Base-by-base conservation (phyloP, 1,140 invertebrate genomes). In the Aricia agestis region DNA sequence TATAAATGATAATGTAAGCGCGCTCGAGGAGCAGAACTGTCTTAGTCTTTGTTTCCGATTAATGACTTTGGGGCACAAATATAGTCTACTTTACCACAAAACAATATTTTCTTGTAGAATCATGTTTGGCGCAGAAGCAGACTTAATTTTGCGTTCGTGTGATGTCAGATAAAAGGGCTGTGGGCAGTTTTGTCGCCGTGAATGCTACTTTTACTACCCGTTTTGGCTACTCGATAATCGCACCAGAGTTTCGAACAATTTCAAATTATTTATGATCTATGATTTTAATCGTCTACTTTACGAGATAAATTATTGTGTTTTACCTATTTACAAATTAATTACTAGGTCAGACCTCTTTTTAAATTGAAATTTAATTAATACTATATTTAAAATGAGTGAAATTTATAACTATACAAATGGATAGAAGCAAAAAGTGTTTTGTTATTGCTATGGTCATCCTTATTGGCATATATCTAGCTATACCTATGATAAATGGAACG, bases 301-400 rank as follows among this genome's bases (percentile, higher is more conserved):
- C 85, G 80, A 85, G 88, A 69, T 52, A 89, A 88, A 88, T 86
- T 86, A 86, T 87, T 87, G 86, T 86, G 80, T 86, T 78, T 83
- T 73, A 76, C 45, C 73, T 87, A 87, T 89, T 76, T 89, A 90
- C 83, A 89, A 78, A 72, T 81, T 81, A 81, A 41, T 45, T 19
- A 41, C 68, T 69, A 69, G 36, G 32, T 69, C 68, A 69, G 68
- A 69, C 68, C 68, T 61, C 13, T 41, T 61, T 69, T 63, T 63
- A 63, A 63, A 63, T 63, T 63, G 59, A 63, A 69, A 69, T 69
- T 69, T 59, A 69, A 42, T 69, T 69, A 61, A 61, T 69, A 63
- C 59, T 69, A 67, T 67, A 61, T 59, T 45, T 63, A 61, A 63
- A 69, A 69, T 41, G 41, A 63, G 18, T 63, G 68, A 67, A 67